Conservation (phyloP, 2,797 vertebrate genomes). For the Labeo calbasu region DNA sequence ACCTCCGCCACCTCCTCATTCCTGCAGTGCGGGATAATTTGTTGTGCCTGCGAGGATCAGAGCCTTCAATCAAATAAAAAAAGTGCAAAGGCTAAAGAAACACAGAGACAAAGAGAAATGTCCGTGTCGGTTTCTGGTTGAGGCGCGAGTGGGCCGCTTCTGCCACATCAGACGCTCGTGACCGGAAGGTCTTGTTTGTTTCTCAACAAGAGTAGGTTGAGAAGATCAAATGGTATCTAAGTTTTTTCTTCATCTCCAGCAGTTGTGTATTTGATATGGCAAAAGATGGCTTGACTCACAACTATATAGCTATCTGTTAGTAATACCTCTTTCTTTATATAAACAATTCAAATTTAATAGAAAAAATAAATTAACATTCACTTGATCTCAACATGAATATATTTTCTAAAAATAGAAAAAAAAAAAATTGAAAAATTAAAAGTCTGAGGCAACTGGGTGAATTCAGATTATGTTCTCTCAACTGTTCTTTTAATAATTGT, state of each 20-base stretch:
- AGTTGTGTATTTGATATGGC: neutral
- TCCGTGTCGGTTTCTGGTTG: neutral
- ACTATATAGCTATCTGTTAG: neutral
- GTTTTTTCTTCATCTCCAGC: neutral
- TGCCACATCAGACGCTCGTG: too few relatives aligned
- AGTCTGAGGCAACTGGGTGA: too few relatives aligned
- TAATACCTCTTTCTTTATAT: neutral
- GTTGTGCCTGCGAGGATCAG: conserved; percentile 46
- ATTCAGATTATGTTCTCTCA: neutral
- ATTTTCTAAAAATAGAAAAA: neutral
- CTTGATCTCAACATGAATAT: neutral
- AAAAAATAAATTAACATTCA: neutral
- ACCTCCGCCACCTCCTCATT: conserved; percentile 47
- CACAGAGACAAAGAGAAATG: conserved; percentile 20
- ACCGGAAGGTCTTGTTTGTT: conserved; percentile 6
- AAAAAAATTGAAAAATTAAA: too few relatives aligned
- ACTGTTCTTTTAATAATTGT: neutral
- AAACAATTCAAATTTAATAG: neutral
- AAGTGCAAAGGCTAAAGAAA: conserved; percentile 13
- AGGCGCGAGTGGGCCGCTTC: neutral
- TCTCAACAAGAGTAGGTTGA: neutral
- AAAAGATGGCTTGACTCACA: neutral
- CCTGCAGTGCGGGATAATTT: conserved; percentile 55
- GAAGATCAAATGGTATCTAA: conserved; percentile 10
- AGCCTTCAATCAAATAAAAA: conserved; percentile 1